Evolutionary conservation across 2,888 invertebrate species (phyloP).

Genomic region (Athetis lepigone): DNA sequence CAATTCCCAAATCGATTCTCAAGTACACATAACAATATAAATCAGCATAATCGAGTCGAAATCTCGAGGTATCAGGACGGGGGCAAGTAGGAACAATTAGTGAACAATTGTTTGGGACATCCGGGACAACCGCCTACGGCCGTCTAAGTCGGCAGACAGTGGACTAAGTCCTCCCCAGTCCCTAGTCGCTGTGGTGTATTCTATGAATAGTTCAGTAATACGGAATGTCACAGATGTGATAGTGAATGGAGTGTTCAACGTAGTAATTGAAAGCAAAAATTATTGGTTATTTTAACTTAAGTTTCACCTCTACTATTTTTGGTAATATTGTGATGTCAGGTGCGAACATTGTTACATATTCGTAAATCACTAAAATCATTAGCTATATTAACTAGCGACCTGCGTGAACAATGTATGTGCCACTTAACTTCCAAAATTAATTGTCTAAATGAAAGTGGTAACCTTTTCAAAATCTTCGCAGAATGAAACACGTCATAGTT

Average conservation of each 20-base stretch:
- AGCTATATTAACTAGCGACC: too few species aligned
- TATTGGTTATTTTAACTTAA: too few species aligned
- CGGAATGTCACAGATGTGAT: slow-evolving; percentile 16
- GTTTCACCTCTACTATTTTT: too few species aligned
- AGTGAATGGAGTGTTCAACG: slow-evolving; percentile 8
- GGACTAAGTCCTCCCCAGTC: slow-evolving; percentile 52
- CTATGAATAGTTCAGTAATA: slow-evolving; percentile 60
- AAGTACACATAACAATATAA: slow-evolving; percentile 39
- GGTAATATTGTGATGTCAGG: too few species aligned
- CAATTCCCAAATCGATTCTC: slow-evolving; percentile 54
- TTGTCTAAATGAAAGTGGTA: too few species aligned
- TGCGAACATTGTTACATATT: too few species aligned
- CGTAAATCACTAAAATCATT: too few species aligned
- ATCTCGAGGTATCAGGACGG: slow-evolving; percentile 63
- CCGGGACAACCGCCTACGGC: slow-evolving; percentile 69
- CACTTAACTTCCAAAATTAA: background rate
- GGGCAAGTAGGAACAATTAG: slow-evolving; percentile 65
- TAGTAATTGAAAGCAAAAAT: background rate
- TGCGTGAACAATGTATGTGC: background rate
- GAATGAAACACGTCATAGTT: too few species aligned
- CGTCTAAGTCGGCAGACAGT: slow-evolving; percentile 63
- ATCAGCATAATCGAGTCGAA: slow-evolving; percentile 46
- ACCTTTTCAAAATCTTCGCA: too few species aligned
- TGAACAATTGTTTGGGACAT: slow-evolving; percentile 73
- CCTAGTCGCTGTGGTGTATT: slow-evolving; percentile 41